Evolutionary conservation across 2,797 vertebrate genomes (phyloP).

Genomic region (Manis crassicaudata): DNA sequence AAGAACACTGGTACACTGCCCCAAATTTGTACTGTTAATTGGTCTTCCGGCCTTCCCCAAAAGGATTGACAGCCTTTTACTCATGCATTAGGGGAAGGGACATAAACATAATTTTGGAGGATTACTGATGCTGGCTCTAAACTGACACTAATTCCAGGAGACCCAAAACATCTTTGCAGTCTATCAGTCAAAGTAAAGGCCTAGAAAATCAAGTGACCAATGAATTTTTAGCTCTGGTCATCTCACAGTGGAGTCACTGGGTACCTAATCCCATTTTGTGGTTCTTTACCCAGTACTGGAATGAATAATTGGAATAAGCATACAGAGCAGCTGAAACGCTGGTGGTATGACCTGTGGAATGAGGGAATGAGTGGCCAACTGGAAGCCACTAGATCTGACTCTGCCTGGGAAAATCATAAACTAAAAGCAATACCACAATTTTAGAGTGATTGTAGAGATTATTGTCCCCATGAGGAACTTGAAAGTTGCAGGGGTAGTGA

Average conservation of each 20-base stretch:
- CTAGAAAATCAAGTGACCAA: background rate
- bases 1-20: background rate
- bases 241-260: background rate
- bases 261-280: background rate
- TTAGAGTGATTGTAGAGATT: background rate
- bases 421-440: background rate
- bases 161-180: background rate
- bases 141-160: background rate
- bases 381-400: background rate
- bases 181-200: background rate
- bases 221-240: background rate
- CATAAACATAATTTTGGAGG: background rate
- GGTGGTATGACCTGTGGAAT: background rate
- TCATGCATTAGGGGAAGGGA: background rate
- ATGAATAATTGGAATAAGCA: background rate
- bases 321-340: background rate
- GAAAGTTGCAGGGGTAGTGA: background rate
- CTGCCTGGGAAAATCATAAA: background rate
- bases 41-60: background rate
- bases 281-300: background rate
- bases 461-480: background rate
- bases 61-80: background rate
- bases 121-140: background rate
- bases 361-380: background rate
- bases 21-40: background rate